Conservation (phyloP, 2,888 invertebrate species). For the Pyrrhosoma nymphula region DNA sequence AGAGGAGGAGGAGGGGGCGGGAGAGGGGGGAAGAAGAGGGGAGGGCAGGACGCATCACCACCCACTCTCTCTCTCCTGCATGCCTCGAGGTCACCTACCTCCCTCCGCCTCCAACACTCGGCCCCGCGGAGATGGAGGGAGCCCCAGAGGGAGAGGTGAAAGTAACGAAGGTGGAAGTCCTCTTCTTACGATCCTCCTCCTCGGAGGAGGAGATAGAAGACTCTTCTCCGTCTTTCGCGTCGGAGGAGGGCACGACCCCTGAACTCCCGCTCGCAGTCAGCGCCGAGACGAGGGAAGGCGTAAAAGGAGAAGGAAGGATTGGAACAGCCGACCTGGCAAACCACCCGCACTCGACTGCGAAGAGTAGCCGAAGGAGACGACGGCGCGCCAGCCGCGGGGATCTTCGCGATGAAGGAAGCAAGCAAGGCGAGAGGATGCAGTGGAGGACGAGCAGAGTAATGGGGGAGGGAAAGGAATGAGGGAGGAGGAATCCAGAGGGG, state of each 20-base stretch:
- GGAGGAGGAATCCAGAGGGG: too few species aligned
- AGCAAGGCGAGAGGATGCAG: neutral
- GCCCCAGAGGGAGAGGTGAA: too few species aligned
- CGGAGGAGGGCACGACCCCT: too few species aligned
- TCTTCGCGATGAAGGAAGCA: neutral
- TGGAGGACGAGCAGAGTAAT: neutral
- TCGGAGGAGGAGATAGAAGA: too few species aligned
- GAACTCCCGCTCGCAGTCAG: too few species aligned
- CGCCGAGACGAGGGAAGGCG: too few species aligned
- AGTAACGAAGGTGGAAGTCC: neutral
- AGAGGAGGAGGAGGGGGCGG: conserved; percentile 68
- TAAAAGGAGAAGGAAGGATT: too few species aligned
- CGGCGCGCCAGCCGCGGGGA: neutral
- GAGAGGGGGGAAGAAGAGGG: conserved; percentile 69
- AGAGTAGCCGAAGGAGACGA: neutral
- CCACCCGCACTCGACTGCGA: neutral
- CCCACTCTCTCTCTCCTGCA: conserved; percentile 53
- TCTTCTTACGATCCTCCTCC: neutral
- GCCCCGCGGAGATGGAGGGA: neutral
- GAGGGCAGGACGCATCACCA: conserved; percentile 71
- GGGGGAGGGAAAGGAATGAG: too few species aligned
- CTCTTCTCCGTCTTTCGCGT: too few species aligned
- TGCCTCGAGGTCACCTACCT: conserved; percentile 54
- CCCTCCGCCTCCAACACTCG: neutral
- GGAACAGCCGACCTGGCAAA: neutral